Evolutionary conservation across 2,888 invertebrate genomes (phyloP), one percentile per base, ranked within the genome.

Genomic region (Philonicus albiceps): DNA sequence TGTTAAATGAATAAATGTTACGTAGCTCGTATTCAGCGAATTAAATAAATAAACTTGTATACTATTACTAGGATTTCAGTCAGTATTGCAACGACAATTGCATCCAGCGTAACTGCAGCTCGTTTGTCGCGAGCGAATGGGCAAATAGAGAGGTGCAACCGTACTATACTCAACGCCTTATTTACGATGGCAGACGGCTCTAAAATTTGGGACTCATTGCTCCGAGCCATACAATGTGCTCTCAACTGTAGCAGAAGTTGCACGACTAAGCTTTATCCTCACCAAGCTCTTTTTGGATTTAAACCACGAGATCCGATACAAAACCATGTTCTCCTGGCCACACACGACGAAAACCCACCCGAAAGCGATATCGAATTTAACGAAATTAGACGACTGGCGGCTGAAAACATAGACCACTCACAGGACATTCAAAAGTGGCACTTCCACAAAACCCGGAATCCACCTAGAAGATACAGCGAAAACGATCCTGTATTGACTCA

Each of bases 81-180:
- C n/a, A n/a, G n/a, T 74, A 40, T 3, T 85, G 85, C 37, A 1
- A 34, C 2, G 43, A 64, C 1, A 81, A 86, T 37, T 55, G 27
- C 4, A 81, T 80, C 8, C 19, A 34, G 13, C 86, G 72, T 30
- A 34, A 80, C 64, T 7, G 73, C 81, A 27, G 86, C 80, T 3
- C 55, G 76, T 22, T 53, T 76, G 19, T 76, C 86, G 7, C 3
- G 53, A 43, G 64, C 74, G 34, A 83, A 83, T 83, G 64, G 83
- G 1, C 55, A 55, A 22, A 34, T 86, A 2, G 86, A 86, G 30
- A 40, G 86, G 30, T 81, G 7, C 31, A 55, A 55, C 22, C 55
- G 55, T n/a, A 55, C 55, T 6, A 19, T 55, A 5, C 11, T 55
- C 4, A 5, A 3, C 3, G 55, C 55, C 11, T 4, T 55, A 55